These are phyloP conservation scores for Melanostoma mellinum DNA, from an alignment of 2,888 invertebrate genomes.

Conservation along the genomic window DNA sequence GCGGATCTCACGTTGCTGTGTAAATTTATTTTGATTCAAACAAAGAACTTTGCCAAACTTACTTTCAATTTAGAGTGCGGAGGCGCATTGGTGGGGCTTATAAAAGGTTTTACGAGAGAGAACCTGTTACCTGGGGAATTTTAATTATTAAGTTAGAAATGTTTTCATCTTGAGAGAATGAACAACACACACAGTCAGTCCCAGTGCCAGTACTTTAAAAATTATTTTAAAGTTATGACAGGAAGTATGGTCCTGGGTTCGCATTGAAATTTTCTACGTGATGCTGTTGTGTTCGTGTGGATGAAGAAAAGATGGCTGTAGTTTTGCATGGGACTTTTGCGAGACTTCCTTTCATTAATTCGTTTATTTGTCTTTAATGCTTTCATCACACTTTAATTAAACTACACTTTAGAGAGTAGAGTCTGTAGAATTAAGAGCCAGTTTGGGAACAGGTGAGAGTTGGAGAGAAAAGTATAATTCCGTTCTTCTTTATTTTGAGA, in stretches of 20 bases:
- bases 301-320: neutral
- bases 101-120: slow-evolving; percentile 32
- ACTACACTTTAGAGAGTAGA: no score
- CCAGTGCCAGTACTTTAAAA: neutral
- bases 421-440: no score
- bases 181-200: neutral
- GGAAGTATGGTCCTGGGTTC: slow-evolving; percentile 30
- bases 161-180: neutral
- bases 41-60: slow-evolving; percentile 36
- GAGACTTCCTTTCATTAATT: no score
- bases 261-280: slow-evolving; percentile 43
- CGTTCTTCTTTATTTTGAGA: no score
- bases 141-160: slow-evolving; percentile 30
- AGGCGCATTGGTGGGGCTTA: neutral
- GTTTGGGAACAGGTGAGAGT: no score
- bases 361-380: no score
- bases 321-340: neutral
- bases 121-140: slow-evolving; percentile 49
- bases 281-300: neutral
- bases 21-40: slow-evolving; percentile 68
- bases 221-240: slow-evolving; percentile 6
- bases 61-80: slow-evolving; percentile 28
- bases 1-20: slow-evolving; percentile 35
- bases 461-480: no score
- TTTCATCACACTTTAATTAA: no score